Conservation (phyloP, 2,113 vertebrate species). For the Raja brachyura region DNA sequence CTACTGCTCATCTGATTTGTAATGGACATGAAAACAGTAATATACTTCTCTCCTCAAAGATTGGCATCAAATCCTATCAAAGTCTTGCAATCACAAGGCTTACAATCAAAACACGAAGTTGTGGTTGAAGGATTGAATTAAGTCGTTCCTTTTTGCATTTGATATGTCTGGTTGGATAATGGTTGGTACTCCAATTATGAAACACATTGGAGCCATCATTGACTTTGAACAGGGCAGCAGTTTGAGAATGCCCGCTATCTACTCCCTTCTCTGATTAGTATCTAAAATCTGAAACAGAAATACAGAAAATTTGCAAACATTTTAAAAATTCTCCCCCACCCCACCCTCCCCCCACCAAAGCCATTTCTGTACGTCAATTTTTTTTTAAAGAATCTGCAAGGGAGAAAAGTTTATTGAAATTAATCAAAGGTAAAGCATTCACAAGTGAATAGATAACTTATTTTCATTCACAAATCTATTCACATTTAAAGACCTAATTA, state of each 20-base stretch:
- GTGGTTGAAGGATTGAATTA: not conserved
- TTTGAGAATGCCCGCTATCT: not conserved
- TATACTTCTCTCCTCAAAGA: not conserved
- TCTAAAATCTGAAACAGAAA: slow-evolving; percentile 37
- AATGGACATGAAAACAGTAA: not conserved
- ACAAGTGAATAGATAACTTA: slow-evolving; percentile 34
- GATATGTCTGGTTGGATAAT: not conserved
- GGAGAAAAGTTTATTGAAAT: not conserved
- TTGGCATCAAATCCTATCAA: not conserved
- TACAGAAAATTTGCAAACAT: slow-evolving; percentile 6
- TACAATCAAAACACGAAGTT: not conserved
- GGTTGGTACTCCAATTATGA: not conserved
- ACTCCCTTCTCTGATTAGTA: not conserved
- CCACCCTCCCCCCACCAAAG: not conserved
- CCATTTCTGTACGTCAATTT: not conserved
- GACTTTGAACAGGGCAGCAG: slow-evolving; percentile 7
- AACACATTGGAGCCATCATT: not conserved
- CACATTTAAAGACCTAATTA: slow-evolving; percentile 38
- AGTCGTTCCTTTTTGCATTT: not conserved
- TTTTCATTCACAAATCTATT: slow-evolving; percentile 35
- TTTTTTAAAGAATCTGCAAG: not conserved
- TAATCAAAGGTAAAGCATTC: slow-evolving; percentile 35
- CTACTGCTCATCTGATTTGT: not conserved
- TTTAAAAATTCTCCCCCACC: slow-evolving; percentile 13
- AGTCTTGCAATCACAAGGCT: not conserved